phyloP scores from a whole-genome alignment of 2,888 invertebrate genomes.

The Diplolepis rosae region DNA sequence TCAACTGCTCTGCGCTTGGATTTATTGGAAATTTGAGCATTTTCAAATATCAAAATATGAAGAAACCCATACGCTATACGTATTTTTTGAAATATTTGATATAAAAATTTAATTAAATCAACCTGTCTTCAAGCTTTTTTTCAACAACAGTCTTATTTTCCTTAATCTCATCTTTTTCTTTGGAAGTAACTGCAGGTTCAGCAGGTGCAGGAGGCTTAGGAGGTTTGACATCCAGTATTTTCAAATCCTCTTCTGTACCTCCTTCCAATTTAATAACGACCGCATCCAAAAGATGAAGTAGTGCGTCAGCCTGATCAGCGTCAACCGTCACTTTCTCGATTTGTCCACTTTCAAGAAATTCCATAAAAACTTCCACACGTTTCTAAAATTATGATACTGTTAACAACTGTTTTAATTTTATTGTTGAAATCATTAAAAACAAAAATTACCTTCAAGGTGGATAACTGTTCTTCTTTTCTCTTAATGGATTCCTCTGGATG shows the following conservation, averaged over 20 bases:
- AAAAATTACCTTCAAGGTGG: constrained; percentile 82
- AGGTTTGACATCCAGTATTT: constrained; percentile 82
- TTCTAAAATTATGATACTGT: constrained; percentile 76
- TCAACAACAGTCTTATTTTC: constrained; percentile 57
- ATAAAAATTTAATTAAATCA: constrained; percentile 38
- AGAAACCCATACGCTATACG: too few species aligned
- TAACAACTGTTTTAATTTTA: too few species aligned
- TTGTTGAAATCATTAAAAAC: not conserved
- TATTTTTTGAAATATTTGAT: too few species aligned
- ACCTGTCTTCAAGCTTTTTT: constrained; percentile 59
- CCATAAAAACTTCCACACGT: constrained; percentile 91
- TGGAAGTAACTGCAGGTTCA: constrained; percentile 50
- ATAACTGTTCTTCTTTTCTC: constrained; percentile 89
- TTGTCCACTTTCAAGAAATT: constrained; percentile 84
- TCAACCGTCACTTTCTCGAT: constrained; percentile 89
- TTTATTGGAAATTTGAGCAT: too few species aligned
- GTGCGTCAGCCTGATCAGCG: constrained; percentile 85
- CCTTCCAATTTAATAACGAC: constrained; percentile 98
- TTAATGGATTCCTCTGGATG: constrained; percentile 97
- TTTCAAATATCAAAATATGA: not conserved
- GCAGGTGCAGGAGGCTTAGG: constrained; percentile 51
- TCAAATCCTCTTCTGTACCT: constrained; percentile 90
- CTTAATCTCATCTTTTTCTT: constrained; percentile 60
- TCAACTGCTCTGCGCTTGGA: too few species aligned
- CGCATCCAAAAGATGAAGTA: constrained; percentile 93